Base-by-base conservation (phyloP, 2,888 invertebrate species). In the Chalcis sispes region DNA sequence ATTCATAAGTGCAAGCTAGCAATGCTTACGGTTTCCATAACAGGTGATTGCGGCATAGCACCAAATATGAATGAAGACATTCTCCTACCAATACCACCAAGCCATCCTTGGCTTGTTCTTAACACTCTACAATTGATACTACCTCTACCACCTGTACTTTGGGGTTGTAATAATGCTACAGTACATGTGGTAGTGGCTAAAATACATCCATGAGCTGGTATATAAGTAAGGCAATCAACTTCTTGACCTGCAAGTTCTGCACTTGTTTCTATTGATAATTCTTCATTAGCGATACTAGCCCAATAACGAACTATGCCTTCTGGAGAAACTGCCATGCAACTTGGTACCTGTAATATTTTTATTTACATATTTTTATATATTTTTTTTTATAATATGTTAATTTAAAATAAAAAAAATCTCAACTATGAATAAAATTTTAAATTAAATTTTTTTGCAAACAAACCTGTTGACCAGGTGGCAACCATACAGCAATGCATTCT, bases 221-320 rank as follows among this genome's bases (percentile, higher is more conserved):
- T 90, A 79, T 92, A 92, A 1, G 93, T 91, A 20, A 96, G 89
- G 71, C 93, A 92, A 82, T 95, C 95, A 83, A 96, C 96, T 89
- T 96, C 96, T 88, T 96, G 95, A 0, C 96, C 96, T 32, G 96
- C 95, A 40, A 98, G 90, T 85, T 97, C 97, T 1, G 95, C 94
- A 72, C 93, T 94, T 54, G 94, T 93, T 86, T 98, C 98, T 15
- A 94, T 92, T 13, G 95, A 96, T 0, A 94, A 93, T 0, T 94
- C 94, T 85, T 97, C 97, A 82, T 97, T 96, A 0, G 95, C 95
- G 46, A 98, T 93, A 3, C 95, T 95, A 0, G 95, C 92, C 98
- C 98, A 98, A 89, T 95, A 98, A n/a, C 98, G 92, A 0, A 97
- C 94, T 64, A 94, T 93, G 42, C 98, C 98, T 86, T 98, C 98